Percentiles rank a stretch among this genome's conserved stretches.
phyloP scores from a whole-genome alignment of 2,888 invertebrate species.

The Malthinus seriepunctatus region DNA sequence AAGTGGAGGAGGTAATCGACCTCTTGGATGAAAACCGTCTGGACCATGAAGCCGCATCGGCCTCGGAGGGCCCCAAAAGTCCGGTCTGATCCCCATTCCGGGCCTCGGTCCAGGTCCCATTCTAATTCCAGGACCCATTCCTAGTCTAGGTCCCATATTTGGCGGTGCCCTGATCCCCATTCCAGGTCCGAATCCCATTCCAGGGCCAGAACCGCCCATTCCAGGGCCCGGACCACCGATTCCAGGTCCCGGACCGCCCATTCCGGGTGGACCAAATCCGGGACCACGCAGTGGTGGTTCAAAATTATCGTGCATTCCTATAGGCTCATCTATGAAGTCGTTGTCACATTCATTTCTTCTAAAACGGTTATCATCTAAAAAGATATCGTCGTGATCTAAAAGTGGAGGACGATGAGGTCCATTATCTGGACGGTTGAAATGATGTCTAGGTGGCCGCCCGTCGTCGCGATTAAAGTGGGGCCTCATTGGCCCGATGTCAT shows the following conservation, averaged over 20 bases:
- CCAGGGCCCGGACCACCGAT: slow-evolving; percentile 49
- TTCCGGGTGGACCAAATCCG: slow-evolving; percentile 30
- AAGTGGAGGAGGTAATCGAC: slow-evolving; percentile 16
- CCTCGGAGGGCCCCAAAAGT: slow-evolving; percentile 24
- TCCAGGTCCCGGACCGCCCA: slow-evolving; percentile 51
- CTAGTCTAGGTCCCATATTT: slow-evolving; percentile 11
- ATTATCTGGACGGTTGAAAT: slow-evolving; percentile 18
- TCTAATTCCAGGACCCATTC: slow-evolving; percentile 16
- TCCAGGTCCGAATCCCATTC: slow-evolving; percentile 3
- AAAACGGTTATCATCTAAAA: slow-evolving; percentile 39
- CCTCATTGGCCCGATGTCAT: slow-evolving; percentile 34
- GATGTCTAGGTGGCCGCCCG: slow-evolving; percentile 14
- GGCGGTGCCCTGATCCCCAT: slow-evolving; percentile 5
- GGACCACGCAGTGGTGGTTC: slow-evolving; percentile 26
- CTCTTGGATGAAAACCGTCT: slow-evolving; percentile 42
- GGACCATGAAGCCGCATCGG: slow-evolving; percentile 36
- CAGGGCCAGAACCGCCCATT: slow-evolving; percentile 32
- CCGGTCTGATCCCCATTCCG: slow-evolving; percentile 14
- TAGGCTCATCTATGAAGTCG: slow-evolving; percentile 42
- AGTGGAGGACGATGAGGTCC: slow-evolving; percentile 25
- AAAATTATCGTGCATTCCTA: slow-evolving; percentile 34
- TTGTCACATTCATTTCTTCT: slow-evolving; percentile 38
- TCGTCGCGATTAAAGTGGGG: slow-evolving; percentile 15
- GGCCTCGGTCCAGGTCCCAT: slow-evolving; percentile 17
- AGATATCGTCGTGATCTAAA: slow-evolving; percentile 25